phyloP scores from a whole-genome alignment of 1,140 invertebrate species.

The Drosophila varians region DNA sequence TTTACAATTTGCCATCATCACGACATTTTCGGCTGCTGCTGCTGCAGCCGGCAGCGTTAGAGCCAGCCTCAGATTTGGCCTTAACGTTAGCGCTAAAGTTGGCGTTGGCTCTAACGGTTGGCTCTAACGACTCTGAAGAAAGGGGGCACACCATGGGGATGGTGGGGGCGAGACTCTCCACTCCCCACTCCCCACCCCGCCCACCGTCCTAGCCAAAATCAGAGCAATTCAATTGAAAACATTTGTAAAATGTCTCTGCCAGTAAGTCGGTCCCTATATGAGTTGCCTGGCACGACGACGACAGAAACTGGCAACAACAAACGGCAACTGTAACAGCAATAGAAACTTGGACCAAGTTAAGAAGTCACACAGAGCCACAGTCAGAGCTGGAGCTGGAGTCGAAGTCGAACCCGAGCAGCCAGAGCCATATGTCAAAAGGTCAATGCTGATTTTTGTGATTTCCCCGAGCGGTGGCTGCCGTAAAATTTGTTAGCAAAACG shows the following conservation, averaged over 20 bases:
- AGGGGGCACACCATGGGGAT: background rate
- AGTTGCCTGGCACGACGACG: conserved; percentile 45
- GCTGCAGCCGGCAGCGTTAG: conserved; percentile 46
- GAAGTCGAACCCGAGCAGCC: conserved; percentile 1
- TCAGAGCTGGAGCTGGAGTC: conserved; percentile 5
- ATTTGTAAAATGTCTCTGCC: conserved; percentile 77
- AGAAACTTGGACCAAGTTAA: conserved; percentile 55
- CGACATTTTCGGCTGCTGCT: conserved; percentile 77
- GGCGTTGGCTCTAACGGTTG: conserved; percentile 58
- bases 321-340: conserved; percentile 28
- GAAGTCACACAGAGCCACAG: conserved; percentile 58
- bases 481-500: conserved; percentile 77
- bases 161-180: background rate
- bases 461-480: conserved; percentile 53
- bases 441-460: conserved; percentile 79
- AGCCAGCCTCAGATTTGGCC: background rate
- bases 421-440: conserved; percentile 79
- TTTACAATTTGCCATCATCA: conserved; percentile 83
- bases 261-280: conserved; percentile 41
- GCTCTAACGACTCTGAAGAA: conserved; percentile 8
- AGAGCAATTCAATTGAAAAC: conserved; percentile 82
- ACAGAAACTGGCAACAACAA: conserved; percentile 26
- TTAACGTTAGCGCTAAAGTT: conserved; percentile 30
- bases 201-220: conserved; percentile 68
- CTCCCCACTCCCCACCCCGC: too few species aligned